Base-by-base conservation (phyloP, 2,797 vertebrate genomes). In the Poecilia gillii region DNA sequence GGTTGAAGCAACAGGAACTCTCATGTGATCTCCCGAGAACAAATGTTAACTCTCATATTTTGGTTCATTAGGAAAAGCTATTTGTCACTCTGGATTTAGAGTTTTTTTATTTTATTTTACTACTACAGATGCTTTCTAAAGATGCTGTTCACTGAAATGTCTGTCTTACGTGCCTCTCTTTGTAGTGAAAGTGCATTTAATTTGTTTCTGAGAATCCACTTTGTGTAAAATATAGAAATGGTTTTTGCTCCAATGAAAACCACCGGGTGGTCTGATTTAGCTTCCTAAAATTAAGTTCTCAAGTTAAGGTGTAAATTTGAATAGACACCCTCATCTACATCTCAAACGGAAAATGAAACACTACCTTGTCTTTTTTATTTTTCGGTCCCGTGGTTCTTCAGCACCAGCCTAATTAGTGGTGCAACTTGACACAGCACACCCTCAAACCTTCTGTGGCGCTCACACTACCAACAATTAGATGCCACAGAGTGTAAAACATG, bases 371-470 rank as follows among this genome's bases (percentile, higher is more conserved):
- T 51, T 72, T 72, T 16, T 23, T 74, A 59, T 76, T 82, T 87
- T 83, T 80, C 45, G 78, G 73, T 64, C 82, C 55, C 2, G 31
- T 62, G 83, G 74, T 59, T 86, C 64, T 72, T 79, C 28, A 88
- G 85, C 88, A 87, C 85, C 78, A 84, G 47, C 16, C 0, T 84
- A 85, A 90, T 90, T 92, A 89, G 64, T 77, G 84, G 36, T 80
- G 72, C 55, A 74, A 80, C 77, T 78, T 84, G 80, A 64, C 78
- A 80, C 68, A 53, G 68, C 70, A 73, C 73, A 72, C 49, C 73
- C 72, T 77, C 70, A 68, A n/a, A 79, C 74, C 20, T 33, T 33
- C 43, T 53, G 75, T 70, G 45, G 36, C 18, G 20, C 51, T 77
- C 71, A 66, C 36, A 43, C 43, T 13, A 2, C 6, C 49, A 31